Evolutionary conservation across 1,140 invertebrate species (phyloP), one percentile per base, ranked within the genome.

Genomic region (Lethrus apterus): DNA sequence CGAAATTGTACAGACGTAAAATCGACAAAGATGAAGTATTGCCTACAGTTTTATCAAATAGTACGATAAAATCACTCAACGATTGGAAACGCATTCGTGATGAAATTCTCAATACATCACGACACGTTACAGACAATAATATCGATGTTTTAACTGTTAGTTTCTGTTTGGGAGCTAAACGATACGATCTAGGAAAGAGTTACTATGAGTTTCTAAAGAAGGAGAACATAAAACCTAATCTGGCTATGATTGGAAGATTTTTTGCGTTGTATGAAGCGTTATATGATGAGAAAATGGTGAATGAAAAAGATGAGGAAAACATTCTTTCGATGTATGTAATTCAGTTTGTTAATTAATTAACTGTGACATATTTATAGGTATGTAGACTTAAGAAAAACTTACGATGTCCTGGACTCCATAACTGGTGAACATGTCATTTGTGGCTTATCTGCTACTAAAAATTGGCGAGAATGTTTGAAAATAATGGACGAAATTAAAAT

Each of bases 401-500:
- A 79, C 67, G 65, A 70, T 32, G n/a, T 42, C n/a, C 35, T 48
- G 23, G 80, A 85, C 65, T 57, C 54, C 32, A 53, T 48, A 5
- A 78, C 77, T 17, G 71, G 70, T 47, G 74, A 80, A 56, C 65
- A 65, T 59, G 62, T 81, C 10, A 69, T 86, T 31, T 54, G 60
- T 40, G 80, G 72, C 1, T 57, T 88, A 2, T 78, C 76, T 51
- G 55, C 74, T 23, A 82, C 84, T 9, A 58, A 63, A 44, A 56
- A 74, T 42, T 85, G 81, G 81, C 68, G 71, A 52, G 71, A 79
- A 46, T 70, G 73, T 43, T 30, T 77, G 1, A 66, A 76, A 51
- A 52, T 86, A 19, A 66, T 85, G 7, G 64, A 81, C 36, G 74
- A 75, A 54, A 68, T 79, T 45, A 68, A 75, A 57, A 24, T 74